These are phyloP conservation scores for Perca fluviatilis DNA, from an alignment of 2,113 vertebrate genomes.

Conservation along the genomic window DNA sequence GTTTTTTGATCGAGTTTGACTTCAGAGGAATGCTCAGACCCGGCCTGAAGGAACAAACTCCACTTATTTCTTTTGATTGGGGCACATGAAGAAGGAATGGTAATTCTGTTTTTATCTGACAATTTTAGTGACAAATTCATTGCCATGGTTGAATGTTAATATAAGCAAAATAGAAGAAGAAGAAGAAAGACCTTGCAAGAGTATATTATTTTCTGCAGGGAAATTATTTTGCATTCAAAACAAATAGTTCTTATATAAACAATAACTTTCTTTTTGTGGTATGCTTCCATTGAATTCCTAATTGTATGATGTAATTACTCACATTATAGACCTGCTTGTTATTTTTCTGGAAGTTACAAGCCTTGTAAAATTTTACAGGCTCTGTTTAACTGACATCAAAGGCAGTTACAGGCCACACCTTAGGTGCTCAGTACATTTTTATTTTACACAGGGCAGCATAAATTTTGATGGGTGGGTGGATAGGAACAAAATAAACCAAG, in stretches of 20 bases:
- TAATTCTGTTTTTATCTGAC: slow-evolving; percentile 22
- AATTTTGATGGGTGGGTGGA: slow-evolving; percentile 25
- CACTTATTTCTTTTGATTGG: not conserved
- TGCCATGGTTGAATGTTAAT: slow-evolving; percentile 3
- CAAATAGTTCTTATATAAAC: slow-evolving; percentile 3
- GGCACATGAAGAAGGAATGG: not conserved
- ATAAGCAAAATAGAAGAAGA: not conserved
- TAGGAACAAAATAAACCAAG: slow-evolving; percentile 34
- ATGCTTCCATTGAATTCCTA: slow-evolving; percentile 40
- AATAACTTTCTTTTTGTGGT: not conserved
- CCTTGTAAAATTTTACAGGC: slow-evolving; percentile 58
- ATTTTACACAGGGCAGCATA: slow-evolving; percentile 36
- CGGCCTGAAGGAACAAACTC: not conserved
- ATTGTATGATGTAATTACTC: slow-evolving; percentile 47
- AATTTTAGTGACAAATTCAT: not conserved
- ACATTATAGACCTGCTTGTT: slow-evolving; percentile 39
- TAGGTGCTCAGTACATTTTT: slow-evolving; percentile 43
- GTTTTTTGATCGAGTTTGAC: slow-evolving; percentile 14
- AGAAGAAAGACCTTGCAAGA: not conserved
- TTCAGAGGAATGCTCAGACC: slow-evolving; percentile 1
- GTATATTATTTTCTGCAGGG: not conserved
- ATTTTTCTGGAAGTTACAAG: slow-evolving; percentile 49
- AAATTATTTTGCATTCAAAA: not conserved
- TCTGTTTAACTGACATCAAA: slow-evolving; percentile 64
- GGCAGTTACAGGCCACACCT: slow-evolving; percentile 41